A percentile compares a stretch with the other conserved stretches of the same genome.
Conservation (phyloP, 2,888 invertebrate species). For the Melanargia galathea region DNA sequence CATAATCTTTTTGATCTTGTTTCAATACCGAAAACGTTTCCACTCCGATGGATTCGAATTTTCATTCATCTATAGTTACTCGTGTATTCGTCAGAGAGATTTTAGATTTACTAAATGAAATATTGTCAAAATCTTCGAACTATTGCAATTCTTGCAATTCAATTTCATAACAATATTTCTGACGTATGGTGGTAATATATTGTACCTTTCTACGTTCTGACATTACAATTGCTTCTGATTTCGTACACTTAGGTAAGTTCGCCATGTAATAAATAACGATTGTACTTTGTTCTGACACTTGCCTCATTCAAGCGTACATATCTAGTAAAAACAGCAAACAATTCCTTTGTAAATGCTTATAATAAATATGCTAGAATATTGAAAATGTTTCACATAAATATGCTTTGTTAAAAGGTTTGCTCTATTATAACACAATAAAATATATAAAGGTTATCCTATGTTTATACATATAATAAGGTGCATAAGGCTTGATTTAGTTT, state of each 20-base stretch:
- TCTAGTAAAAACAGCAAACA: background rate
- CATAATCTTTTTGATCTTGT: constrained; percentile 18
- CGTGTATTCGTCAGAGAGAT: constrained; percentile 2
- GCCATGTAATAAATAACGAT: constrained; percentile 9
- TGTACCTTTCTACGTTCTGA: constrained; percentile 25
- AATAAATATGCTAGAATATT: background rate
- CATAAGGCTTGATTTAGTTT: too few species aligned
- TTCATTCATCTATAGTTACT: constrained; percentile 30
- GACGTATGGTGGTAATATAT: constrained; percentile 35
- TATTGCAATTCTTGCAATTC: constrained; percentile 12
- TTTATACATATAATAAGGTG: too few species aligned
- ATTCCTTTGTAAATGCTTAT: background rate
- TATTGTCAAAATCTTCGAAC: background rate
- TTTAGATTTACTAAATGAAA: background rate
- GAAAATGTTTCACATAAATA: background rate
- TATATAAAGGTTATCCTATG: too few species aligned
- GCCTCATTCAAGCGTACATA: background rate
- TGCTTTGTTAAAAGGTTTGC: too few species aligned
- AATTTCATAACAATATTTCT: constrained; percentile 33
- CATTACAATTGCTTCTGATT: constrained; percentile 31
- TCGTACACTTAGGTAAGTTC: constrained; percentile 11
- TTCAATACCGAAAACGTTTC: constrained; percentile 28
- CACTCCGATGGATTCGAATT: constrained; percentile 26
- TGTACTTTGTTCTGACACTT: constrained; percentile 5
- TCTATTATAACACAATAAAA: too few species aligned